phyloP scores from a whole-genome alignment of 2,888 invertebrate species.

The Drosophila cognata region DNA sequence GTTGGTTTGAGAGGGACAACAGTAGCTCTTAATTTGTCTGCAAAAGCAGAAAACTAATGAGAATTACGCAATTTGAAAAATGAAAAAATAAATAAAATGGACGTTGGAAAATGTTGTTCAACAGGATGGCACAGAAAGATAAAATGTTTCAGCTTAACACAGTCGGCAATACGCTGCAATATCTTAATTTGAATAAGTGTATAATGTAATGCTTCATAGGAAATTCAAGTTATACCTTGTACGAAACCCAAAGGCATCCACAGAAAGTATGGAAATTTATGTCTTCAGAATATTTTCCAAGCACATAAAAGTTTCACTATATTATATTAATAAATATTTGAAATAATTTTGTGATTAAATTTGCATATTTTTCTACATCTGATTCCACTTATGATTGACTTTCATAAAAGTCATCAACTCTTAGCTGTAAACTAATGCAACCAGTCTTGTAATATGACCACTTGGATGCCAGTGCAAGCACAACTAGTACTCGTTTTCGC shows the following conservation, averaged over 20 bases:
- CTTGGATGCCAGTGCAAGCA: conserved; percentile 8
- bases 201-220: not conserved
- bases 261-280: not conserved
- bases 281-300: not conserved
- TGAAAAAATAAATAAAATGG: conserved; percentile 44
- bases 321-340: not conserved
- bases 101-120: conserved; percentile 39
- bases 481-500: conserved; percentile 5
- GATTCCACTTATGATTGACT: not conserved
- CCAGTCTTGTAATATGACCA: not conserved
- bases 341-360: not conserved
- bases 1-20: conserved; percentile 32
- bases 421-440: conserved; percentile 7
- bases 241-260: not conserved
- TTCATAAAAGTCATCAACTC: not conserved
- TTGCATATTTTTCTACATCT: not conserved
- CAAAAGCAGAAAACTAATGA: conserved; percentile 80
- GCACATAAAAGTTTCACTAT: not conserved
- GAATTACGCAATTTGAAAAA: conserved; percentile 81
- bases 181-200: not conserved
- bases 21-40: conserved; percentile 75
- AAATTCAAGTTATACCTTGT: not conserved
- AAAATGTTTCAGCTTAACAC: conserved; percentile 3
- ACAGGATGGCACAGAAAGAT: conserved; percentile 7
- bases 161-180: conserved; percentile 13